phyloP scores from a whole-genome alignment of 2,113 vertebrate genomes.

The Chlamydotis undulata region DNA sequence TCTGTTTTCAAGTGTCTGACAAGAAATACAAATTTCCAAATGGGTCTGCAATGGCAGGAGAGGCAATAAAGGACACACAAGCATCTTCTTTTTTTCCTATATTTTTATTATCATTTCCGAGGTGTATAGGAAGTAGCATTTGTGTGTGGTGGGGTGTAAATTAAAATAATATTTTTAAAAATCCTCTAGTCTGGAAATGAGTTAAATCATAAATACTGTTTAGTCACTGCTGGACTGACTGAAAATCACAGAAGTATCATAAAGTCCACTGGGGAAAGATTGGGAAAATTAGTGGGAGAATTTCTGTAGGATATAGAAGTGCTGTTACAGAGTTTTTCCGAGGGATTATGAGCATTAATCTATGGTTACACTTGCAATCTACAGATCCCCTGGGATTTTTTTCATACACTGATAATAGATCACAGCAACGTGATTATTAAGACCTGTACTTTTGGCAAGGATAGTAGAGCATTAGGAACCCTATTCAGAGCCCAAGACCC shows the following conservation, averaged over 20 bases:
- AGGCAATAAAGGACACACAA: neutral
- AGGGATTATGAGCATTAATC: constrained; percentile 53
- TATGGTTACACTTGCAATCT: constrained; percentile 51
- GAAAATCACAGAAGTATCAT: constrained; percentile 50
- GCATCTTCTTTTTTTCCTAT: neutral
- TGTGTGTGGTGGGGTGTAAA: constrained; percentile 21
- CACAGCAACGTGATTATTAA: neutral
- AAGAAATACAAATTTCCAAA: constrained; percentile 27
- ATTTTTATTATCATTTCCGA: constrained; percentile 25
- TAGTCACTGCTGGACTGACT: constrained; percentile 29
- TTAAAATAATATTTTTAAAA: neutral
- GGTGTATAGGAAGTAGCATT: neutral
- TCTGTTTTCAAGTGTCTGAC: neutral
- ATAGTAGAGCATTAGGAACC: neutral
- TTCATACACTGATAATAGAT: constrained; percentile 6
- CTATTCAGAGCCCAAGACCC: neutral
- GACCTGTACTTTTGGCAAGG: neutral
- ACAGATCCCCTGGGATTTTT: neutral
- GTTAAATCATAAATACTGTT: constrained; percentile 40
- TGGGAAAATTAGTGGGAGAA: constrained; percentile 53
- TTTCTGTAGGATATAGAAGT: constrained; percentile 24
- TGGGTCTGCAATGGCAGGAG: neutral
- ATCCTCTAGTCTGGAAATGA: constrained; percentile 30
- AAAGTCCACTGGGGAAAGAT: constrained; percentile 44
- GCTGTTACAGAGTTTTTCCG: constrained; percentile 56